Evolutionary conservation across 37 sponge, comb jelly and placozoan genomes (phyloP), one percentile per base, ranked within the genome.

Genomic region (Corticium candelabrum): DNA sequence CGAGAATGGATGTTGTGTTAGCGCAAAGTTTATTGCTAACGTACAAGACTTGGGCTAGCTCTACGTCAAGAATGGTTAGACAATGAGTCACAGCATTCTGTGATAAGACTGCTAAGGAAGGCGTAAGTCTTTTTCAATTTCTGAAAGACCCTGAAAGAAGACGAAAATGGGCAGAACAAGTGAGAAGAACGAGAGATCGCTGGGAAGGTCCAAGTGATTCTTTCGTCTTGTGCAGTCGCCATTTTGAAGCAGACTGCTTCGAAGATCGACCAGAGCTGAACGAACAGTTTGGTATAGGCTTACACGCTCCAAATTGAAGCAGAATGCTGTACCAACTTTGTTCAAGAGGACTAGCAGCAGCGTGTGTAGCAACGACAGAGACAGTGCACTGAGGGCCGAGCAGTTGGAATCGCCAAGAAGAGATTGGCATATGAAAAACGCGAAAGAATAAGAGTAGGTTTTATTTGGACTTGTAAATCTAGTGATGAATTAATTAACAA

Each of bases 111-210:
- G n/a, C 40, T 39, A 40, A 33, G 31, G 76, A 82, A 68, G 67
- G 67, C 2, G 76, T 75, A 4, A 82, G 82, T 50, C 67, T 82
- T 3, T 75, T 75, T 74, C 36, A 7, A 32, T 82, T 82, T 69
- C 76, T 69, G 1, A 74, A 36, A 15, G 76, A 82, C 38, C n/a
- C 67, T 2, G 11, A 35, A 1, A 11, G 75, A 30, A 39, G 68
- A 2, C 30, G 35, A 30, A 67, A 82, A 77, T 82, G 83, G 83
- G 77, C 76, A 34, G 40, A 80, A 21, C 80, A 80, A 21, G 83
- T 82, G 38, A 40, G 76, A 77, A 37, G 75, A 41, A 40, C 75
- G 1, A 35, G 82, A 41, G 37, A 31, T 74, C 7, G 50, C 30
- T 81, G 77, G 77, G 77, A 82, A 0, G 83, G 68, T 4, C 40